Evolutionary conservation across 2,113 vertebrate species (phyloP).

Genomic region (Myiozetetes cayanensis): DNA sequence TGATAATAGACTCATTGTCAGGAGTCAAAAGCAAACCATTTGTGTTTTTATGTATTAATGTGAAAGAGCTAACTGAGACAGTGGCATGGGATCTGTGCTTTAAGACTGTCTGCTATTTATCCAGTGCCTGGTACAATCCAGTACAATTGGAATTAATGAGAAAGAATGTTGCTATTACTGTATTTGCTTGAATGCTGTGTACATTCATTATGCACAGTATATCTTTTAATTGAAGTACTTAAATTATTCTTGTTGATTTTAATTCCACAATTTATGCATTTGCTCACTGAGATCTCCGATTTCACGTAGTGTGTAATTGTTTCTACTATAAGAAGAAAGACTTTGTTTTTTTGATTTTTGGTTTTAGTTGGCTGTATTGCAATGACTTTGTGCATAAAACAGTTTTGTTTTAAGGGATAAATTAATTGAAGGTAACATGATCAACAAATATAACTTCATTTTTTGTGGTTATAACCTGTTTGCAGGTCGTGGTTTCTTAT

Average conservation of each 20-base stretch:
- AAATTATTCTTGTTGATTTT: background rate
- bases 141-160: background rate
- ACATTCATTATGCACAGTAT: background rate
- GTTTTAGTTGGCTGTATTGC: background rate
- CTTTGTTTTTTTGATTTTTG: background rate
- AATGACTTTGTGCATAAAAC: background rate
- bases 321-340: background rate
- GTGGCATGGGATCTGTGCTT: background rate
- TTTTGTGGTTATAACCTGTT: background rate
- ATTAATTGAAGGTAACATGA: background rate
- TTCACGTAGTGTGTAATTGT: background rate
- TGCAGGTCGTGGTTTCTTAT: background rate
- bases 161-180: background rate
- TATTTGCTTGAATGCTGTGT: background rate
- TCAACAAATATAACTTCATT: background rate
- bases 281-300: background rate
- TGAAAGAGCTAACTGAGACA: background rate
- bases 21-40: background rate
- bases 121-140: background rate
- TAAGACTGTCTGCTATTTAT: background rate
- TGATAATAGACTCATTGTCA: background rate
- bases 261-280: background rate
- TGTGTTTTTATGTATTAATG: background rate
- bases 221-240: background rate
- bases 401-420: background rate